Evolutionary conservation across 2,888 invertebrate genomes (phyloP), one percentile per base, ranked within the genome.

Genomic region (Disparrhopalites patrizii): DNA sequence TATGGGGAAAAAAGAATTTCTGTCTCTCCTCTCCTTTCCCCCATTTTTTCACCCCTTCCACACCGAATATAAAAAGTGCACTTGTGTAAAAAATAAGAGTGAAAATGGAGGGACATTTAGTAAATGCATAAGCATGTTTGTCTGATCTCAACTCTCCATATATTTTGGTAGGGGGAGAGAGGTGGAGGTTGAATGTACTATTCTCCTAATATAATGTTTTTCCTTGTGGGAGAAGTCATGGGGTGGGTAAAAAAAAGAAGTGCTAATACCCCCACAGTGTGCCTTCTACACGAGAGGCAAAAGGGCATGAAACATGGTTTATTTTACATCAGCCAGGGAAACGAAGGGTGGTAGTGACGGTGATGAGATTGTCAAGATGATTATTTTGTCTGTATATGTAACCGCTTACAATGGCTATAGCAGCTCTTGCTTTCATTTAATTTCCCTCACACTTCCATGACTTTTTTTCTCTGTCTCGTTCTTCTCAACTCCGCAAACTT

Each of bases 301-400:
- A 43, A 57, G 64, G 65, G 67, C 70, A 70, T 68, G 68, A 72
- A 68, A 73, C 64, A 60, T 67, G 66, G 71, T 74, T 74, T 72
- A 72, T 71, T 72, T 74, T 72, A 66, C 72, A 74, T 74, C 71
- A 74, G 66, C 62, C 60, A 40, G 68, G 65, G 72, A 70, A 74
- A 69, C 71, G 71, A 73, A 71, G 71, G 71, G 69, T 73, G 70
- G 68, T 70, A 62, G 54, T 55, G 63, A 62, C 31, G 55, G 56
- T 51, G 69, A 69, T 69, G 71, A 70, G 71, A 71, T 73, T 73
- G 66, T 68, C 31, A 54, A 60, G 57, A 36, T 60, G 66, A 66
- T 66, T 68, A 66, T 65, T 65, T 38, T 52, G 54, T 54, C 50
- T 60, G 38, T 51, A 58, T 68, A 51, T 65, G 61, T 65, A 31